Evolutionary conservation across 1,140 invertebrate species (phyloP).

Genomic region (Papilio dardanus): DNA sequence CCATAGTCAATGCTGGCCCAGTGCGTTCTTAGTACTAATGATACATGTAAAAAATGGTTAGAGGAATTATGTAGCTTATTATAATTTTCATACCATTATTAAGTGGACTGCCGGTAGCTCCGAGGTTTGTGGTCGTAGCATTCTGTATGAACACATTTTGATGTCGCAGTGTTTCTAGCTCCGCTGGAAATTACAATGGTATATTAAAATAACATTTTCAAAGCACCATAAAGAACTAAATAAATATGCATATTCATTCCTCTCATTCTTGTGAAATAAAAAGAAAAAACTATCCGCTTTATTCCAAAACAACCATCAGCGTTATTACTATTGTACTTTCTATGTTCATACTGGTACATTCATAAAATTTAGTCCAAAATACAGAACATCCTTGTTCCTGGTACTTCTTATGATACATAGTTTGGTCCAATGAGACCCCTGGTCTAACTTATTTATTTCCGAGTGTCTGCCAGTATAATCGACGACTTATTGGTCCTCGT

Average conservation of each 20-base stretch:
- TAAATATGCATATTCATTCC: background rate
- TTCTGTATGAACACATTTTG: conserved; percentile 66
- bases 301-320: too few species aligned
- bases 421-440: too few species aligned
- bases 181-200: conserved; percentile 56
- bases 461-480: too few species aligned
- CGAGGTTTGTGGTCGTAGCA: conserved; percentile 55
- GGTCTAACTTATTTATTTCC: too few species aligned
- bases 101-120: conserved; percentile 53
- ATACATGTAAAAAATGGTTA: background rate
- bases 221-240: background rate
- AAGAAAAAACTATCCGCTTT: background rate
- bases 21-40: too few species aligned
- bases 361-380: too few species aligned
- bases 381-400: too few species aligned
- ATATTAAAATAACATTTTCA: background rate
- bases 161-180: conserved; percentile 63
- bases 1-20: background rate
- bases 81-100: conserved; percentile 62
- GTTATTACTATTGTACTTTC: too few species aligned
- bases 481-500: too few species aligned
- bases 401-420: too few species aligned
- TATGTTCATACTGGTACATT: too few species aligned
- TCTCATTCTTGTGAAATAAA: background rate
- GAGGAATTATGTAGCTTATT: background rate